These are phyloP conservation scores for Julus scanicus DNA, from an alignment of 2,888 invertebrate species.

Conservation along the genomic window DNA sequence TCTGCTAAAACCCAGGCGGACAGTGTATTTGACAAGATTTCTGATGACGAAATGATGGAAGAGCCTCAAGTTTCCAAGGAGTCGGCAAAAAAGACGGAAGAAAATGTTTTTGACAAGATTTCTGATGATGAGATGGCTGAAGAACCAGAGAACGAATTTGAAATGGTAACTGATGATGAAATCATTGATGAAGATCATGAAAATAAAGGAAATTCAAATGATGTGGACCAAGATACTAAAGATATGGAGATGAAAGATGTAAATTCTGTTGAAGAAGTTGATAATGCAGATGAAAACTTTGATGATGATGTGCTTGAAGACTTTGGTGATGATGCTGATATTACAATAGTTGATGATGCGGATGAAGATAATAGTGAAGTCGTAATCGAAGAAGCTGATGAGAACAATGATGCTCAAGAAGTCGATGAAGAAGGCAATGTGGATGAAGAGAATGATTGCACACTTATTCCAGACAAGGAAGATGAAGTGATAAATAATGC, in stretches of 20 bases:
- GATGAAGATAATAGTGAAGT: neutral
- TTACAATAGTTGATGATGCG: neutral
- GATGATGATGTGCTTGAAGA: neutral
- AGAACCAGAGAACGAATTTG: neutral
- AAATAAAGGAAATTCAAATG: neutral
- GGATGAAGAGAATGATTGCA: neutral
- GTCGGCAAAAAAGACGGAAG: neutral
- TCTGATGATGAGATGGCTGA: slow-evolving; percentile 34
- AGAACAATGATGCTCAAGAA: neutral
- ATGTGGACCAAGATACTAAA: neutral
- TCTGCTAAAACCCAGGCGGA: neutral
- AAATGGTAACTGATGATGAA: slow-evolving; percentile 23
- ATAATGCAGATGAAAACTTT: neutral
- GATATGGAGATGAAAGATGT: neutral
- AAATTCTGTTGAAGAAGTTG: neutral
- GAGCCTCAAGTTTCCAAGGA: neutral
- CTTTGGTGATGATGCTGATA: neutral
- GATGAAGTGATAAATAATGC: neutral
- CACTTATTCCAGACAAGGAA: neutral
- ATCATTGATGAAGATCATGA: neutral
- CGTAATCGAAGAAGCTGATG: neutral
- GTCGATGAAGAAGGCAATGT: neutral
- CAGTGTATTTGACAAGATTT: neutral
- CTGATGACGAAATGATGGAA: neutral
- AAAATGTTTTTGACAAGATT: slow-evolving; percentile 10